These are phyloP conservation scores for Hypsopygia costalis DNA, from an alignment of 2,888 invertebrate species.

Conservation along the genomic window DNA sequence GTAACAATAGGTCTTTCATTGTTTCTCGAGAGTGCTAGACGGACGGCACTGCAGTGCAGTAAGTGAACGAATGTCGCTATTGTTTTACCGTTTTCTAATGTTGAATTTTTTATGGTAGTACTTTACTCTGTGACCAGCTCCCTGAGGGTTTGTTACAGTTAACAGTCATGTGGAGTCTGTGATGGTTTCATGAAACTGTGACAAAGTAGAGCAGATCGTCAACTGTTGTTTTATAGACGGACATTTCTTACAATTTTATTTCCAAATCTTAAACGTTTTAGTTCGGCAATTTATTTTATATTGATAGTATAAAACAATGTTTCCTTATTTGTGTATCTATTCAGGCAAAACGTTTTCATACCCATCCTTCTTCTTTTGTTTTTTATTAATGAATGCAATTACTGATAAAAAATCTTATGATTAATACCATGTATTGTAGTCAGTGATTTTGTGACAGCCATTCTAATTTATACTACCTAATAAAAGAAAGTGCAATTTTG, in stretches of 20 bases:
- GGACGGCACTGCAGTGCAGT: conserved; percentile 47
- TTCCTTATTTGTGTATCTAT: too few relatives aligned
- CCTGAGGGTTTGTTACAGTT: not conserved
- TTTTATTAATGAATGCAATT: too few relatives aligned
- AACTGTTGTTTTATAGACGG: not conserved
- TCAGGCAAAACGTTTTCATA: too few relatives aligned
- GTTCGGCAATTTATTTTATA: not conserved
- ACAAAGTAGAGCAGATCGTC: not conserved
- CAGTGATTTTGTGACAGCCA: too few relatives aligned
- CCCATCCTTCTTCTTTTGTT: too few relatives aligned
- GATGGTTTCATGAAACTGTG: not conserved
- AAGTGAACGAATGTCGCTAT: conserved; percentile 56
- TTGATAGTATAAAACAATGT: not conserved
- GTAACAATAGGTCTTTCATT: conserved; percentile 72
- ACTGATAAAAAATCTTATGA: too few relatives aligned
- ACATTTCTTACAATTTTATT: not conserved
- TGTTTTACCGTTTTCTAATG: conserved; percentile 68
- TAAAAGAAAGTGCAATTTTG: too few relatives aligned
- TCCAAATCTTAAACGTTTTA: not conserved
- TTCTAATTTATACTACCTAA: too few relatives aligned
- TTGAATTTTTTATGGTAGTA: conserved; percentile 41
- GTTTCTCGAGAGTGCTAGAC: conserved; percentile 53
- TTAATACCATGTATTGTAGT: too few relatives aligned
- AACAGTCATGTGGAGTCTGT: not conserved
- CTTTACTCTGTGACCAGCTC: conserved; percentile 5